A percentile compares a stretch with the other conserved stretches of the same genome.
These are phyloP conservation scores for Mixornis gularis DNA, from an alignment of 2,113 vertebrate genomes.

Conservation along the genomic window DNA sequence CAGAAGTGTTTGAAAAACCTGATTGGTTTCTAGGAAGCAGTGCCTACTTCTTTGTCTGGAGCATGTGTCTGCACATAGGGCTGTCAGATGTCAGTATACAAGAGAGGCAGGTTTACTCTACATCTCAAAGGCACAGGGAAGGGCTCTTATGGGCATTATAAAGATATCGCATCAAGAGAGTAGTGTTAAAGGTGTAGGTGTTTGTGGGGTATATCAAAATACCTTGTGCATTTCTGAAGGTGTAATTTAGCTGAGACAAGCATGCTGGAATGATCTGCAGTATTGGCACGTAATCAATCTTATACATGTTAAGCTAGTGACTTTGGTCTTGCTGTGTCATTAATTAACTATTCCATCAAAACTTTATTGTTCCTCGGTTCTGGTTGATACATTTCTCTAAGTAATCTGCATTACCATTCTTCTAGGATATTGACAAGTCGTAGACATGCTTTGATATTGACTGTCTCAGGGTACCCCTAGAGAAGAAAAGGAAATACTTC, in stretches of 20 bases:
- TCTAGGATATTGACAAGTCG: not conserved
- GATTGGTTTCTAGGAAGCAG: not conserved
- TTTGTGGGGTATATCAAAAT: not conserved
- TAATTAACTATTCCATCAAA: not conserved
- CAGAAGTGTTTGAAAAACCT: not conserved
- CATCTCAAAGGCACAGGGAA: not conserved
- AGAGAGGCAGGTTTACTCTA: not conserved
- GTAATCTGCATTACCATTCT: not conserved
- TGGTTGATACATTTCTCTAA: not conserved
- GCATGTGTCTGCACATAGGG: not conserved
- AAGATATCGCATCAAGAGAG: not conserved
- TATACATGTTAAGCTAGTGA: not conserved
- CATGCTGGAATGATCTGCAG: not conserved
- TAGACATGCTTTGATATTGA: not conserved
- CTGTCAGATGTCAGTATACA: not conserved
- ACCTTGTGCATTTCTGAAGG: not conserved
- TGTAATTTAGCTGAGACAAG: not conserved
- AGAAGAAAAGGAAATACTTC: not conserved
- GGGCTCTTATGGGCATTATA: not conserved
- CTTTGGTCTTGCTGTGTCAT: not conserved
- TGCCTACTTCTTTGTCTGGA: not conserved
- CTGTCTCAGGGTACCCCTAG: not conserved
- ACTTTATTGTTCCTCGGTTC: not conserved
- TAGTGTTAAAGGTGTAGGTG: not conserved
- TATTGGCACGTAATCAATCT: not conserved